These are phyloP conservation scores for Cerceris rybyensis DNA, from an alignment of 2,888 invertebrate species.

Conservation along the genomic window DNA sequence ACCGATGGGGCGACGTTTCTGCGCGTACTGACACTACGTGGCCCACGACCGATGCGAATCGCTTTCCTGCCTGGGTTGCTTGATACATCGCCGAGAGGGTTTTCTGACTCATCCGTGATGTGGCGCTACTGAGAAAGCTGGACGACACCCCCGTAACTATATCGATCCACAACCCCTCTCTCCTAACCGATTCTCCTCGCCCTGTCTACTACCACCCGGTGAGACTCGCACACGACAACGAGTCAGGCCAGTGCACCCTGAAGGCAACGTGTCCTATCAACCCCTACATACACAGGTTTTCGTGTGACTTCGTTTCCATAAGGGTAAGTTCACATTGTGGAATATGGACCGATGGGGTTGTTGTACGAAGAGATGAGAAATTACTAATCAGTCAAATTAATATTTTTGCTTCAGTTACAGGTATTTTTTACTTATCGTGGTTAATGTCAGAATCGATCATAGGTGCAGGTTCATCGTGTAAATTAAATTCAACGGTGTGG, in stretches of 20 bases:
- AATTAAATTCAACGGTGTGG: no score
- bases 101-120: slow-evolving; percentile 71
- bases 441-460: no score
- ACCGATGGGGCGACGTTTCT: slow-evolving; percentile 54
- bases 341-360: no score
- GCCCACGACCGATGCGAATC: slow-evolving; percentile 40
- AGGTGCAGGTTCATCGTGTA: no score
- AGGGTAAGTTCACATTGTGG: neutral
- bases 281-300: slow-evolving; percentile 40
- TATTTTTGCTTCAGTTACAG: no score
- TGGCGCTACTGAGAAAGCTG: slow-evolving; percentile 71
- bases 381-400: no score
- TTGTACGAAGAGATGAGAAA: no score
- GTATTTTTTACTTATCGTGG: no score
- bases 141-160: slow-evolving; percentile 76
- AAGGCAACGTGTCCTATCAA: slow-evolving; percentile 70
- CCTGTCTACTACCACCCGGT: slow-evolving; percentile 49
- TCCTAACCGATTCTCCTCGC: slow-evolving; percentile 21
- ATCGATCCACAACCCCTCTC: slow-evolving; percentile 74
- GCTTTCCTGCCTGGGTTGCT: slow-evolving; percentile 54
- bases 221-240: slow-evolving; percentile 64
- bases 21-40: slow-evolving; percentile 59
- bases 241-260: slow-evolving; percentile 79
- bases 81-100: slow-evolving; percentile 61
- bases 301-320: neutral